A percentile compares a stretch with the other conserved stretches of the same genome.
These are phyloP conservation scores for Neosalanx taihuensis DNA, from an alignment of 2,797 vertebrate species.

Conservation along the genomic window DNA sequence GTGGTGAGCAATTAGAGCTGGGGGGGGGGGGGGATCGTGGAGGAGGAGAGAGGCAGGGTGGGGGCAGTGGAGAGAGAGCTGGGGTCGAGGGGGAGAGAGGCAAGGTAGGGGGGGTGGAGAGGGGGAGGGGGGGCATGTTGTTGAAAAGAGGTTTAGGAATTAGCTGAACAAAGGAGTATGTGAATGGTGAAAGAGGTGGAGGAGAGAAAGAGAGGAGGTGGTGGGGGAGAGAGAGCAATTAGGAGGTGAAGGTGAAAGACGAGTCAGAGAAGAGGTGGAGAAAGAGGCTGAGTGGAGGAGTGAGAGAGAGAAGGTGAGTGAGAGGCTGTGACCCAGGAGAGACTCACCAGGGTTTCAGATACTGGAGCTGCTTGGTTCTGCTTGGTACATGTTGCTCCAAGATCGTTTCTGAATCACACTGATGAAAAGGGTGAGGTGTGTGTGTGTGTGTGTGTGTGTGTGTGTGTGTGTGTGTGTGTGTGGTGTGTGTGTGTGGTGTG, in stretches of 20 bases:
- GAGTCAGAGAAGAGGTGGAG: conserved; percentile 7
- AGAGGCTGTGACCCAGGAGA: not conserved
- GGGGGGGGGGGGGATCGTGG: conserved; percentile 31
- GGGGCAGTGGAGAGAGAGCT: conserved; percentile 6
- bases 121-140: not conserved
- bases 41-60: conserved; percentile 6
- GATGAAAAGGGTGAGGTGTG: not conserved
- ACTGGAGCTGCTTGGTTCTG: too few relatives aligned
- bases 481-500: too few relatives aligned
- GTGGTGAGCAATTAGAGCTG: conserved; percentile 74
- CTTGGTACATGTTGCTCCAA: too few relatives aligned
- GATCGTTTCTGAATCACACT: too few relatives aligned
- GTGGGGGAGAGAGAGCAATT: too few relatives aligned
- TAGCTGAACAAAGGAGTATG: not conserved
- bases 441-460: conserved; percentile 4
- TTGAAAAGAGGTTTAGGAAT: not conserved
- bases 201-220: not conserved
- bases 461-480: conserved; percentile 15
- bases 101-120: not conserved
- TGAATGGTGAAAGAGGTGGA: not conserved
- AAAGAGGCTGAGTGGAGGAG: conserved; percentile 5
- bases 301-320: conserved; percentile 13
- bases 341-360: too few relatives aligned
- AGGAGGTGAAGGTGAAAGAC: too few relatives aligned
- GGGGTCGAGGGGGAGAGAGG: conserved; percentile 5